Evolutionary conservation across 2,113 vertebrate genomes (phyloP), one percentile per base, ranked within the genome.

Genomic region (Coturnix japonica): DNA sequence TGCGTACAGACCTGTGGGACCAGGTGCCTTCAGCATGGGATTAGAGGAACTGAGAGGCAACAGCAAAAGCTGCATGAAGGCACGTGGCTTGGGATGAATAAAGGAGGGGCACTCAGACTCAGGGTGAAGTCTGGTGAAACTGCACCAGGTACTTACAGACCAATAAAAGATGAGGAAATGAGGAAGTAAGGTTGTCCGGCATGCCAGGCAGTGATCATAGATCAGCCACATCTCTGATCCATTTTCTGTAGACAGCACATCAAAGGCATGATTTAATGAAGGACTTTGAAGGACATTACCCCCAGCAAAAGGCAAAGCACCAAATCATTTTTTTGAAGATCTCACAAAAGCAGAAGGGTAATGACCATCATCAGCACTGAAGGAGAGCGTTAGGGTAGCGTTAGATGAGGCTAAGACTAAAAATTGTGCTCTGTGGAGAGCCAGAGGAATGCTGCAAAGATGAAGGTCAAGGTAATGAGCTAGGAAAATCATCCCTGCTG

Each of bases 241-340:
- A 30, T 63, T 85, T 78, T 85, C 79, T 69, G 39, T 20, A 90
- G 61, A 70, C 2, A 11, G 59, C 30, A 31, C 5, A 57, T 66
- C 87, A 85, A 91, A 93, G 75, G 80, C 72, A 60, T 47, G 88
- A 94, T 91, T 81, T 94, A 95, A 83, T 69, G 82, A 77, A 39
- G n/a, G 20, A 44, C 80, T 75, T 16, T 90, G 82, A 83, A 91
- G 72, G 69, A 93, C 3, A 0, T 51, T 64, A 65, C 61, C 69
- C 90, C 47, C 57, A 64, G 46, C 46, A 39, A 2, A 87, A 63
- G 41, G 43, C 41, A 79, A 49, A 85, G 72, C 28, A 46, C 2
- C 83, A 35, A 77, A 20, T n/a, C 10, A 80, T 46, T 35, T 56
- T 35, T 35, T 30, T 23, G 46, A 83, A 89, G 74, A 83, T 63